Conservation (phyloP, 2,113 vertebrate genomes). For the Clinocottus analis region DNA sequence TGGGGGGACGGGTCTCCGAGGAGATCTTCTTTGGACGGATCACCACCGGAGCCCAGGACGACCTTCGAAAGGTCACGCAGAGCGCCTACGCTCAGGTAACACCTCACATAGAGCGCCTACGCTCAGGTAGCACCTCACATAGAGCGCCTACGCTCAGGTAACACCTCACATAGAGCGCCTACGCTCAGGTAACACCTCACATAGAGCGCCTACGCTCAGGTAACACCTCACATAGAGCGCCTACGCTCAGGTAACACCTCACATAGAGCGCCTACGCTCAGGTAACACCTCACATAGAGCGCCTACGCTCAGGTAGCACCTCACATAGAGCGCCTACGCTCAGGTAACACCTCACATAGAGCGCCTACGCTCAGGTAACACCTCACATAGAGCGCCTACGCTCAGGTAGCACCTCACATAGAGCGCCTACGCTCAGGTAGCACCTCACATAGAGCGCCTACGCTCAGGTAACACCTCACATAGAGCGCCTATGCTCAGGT, state of each 20-base stretch:
- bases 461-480: slow-evolving; percentile 87
- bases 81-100: slow-evolving; percentile 95
- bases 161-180: neutral
- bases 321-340: neutral
- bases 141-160: slow-evolving; percentile 97
- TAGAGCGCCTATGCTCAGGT: too few species aligned
- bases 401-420: slow-evolving; percentile 87
- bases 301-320: slow-evolving; percentile 89
- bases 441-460: slow-evolving; percentile 98
- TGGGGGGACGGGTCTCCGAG: slow-evolving; percentile 94
- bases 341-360: too few species aligned
- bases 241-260: slow-evolving; percentile 89
- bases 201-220: too few species aligned
- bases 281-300: too few species aligned
- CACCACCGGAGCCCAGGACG: slow-evolving; percentile 96
- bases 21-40: slow-evolving; percentile 96
- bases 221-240: slow-evolving; percentile 97
- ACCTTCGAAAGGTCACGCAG: slow-evolving; percentile 96
- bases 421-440: too few species aligned
- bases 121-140: too few species aligned
- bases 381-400: slow-evolving; percentile 95
- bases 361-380: slow-evolving; percentile 90
- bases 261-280: too few species aligned
- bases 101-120: too few species aligned
- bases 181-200: too few species aligned